phyloP scores from a whole-genome alignment of 2,113 vertebrate species.

The Erythrocercus mccallii region DNA sequence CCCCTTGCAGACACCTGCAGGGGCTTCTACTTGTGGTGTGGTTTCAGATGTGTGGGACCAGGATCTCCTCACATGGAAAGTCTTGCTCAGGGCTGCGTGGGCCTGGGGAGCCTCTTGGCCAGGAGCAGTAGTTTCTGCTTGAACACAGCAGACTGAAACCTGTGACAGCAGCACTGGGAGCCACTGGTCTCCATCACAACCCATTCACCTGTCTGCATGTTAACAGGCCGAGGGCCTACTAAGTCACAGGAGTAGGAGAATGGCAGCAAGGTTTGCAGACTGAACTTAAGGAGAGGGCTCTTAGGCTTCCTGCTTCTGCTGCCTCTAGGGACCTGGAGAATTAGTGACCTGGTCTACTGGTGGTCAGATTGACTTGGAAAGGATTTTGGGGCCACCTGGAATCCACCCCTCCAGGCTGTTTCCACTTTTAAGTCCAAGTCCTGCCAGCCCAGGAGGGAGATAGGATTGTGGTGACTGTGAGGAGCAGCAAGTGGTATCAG shows the following conservation, averaged over 20 bases:
- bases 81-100: not conserved
- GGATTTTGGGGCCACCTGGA: not conserved
- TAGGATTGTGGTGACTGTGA: not conserved
- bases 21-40: not conserved
- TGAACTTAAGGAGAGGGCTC: not conserved
- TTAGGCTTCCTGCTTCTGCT: not conserved
- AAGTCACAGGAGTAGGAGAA: rapidly evolving
- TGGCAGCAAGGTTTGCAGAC: not conserved
- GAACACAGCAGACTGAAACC: not conserved
- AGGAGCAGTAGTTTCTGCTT: not conserved
- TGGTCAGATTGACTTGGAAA: not conserved
- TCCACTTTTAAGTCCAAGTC: not conserved
- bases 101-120: not conserved
- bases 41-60: not conserved
- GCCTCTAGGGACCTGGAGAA: not conserved
- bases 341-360: not conserved
- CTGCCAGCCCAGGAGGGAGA: not conserved
- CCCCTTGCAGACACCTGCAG: not conserved
- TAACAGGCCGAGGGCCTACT: not conserved
- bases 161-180: not conserved
- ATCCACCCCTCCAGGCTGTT: not conserved
- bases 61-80: not conserved
- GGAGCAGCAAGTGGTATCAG: not conserved
- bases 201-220: not conserved
- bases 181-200: not conserved